A percentile compares a stretch with the other conserved stretches of the same genome.
phyloP scores from a whole-genome alignment of 2,888 invertebrate genomes.

The Danaus chrysippus region DNA sequence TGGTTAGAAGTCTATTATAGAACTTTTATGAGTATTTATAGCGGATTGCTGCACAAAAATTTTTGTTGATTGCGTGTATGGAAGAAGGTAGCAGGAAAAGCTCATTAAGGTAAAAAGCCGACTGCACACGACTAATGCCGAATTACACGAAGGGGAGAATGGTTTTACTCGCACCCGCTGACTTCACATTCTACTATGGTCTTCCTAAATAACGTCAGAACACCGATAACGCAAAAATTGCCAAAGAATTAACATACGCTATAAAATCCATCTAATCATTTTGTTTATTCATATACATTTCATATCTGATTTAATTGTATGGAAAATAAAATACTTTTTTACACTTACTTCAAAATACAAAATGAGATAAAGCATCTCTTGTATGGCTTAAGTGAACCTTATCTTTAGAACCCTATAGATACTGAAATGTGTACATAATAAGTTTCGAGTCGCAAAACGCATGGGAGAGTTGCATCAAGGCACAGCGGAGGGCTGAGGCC shows the following conservation, averaged over 20 bases:
- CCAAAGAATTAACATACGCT: neutral
- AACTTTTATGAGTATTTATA: slow-evolving; percentile 8
- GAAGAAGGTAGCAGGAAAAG: slow-evolving; percentile 59
- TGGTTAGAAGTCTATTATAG: neutral
- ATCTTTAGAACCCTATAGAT: neutral
- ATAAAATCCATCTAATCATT: neutral
- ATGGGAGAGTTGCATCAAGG: slow-evolving; percentile 47
- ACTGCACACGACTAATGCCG: slow-evolving; percentile 78
- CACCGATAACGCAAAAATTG: slow-evolving; percentile 1
- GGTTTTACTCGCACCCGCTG: slow-evolving; percentile 16
- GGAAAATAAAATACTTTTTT: neutral
- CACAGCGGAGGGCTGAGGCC: slow-evolving; percentile 38
- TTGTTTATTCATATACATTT: neutral
- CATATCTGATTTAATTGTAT: neutral
- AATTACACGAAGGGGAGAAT: slow-evolving; percentile 75
- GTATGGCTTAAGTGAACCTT: too few relatives aligned
- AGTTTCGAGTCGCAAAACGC: slow-evolving; percentile 34
- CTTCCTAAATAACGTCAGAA: slow-evolving; percentile 17
- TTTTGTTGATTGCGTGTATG: slow-evolving; percentile 68
- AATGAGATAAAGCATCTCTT: slow-evolving; percentile 3
- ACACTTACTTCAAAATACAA: neutral
- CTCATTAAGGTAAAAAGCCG: slow-evolving; percentile 79
- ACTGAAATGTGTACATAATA: slow-evolving; percentile 18
- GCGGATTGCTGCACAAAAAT: slow-evolving; percentile 66
- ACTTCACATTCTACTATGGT: slow-evolving; percentile 15